These are phyloP conservation scores for Clupea harengus DNA, from an alignment of 2,113 vertebrate genomes.

Conservation along the genomic window DNA sequence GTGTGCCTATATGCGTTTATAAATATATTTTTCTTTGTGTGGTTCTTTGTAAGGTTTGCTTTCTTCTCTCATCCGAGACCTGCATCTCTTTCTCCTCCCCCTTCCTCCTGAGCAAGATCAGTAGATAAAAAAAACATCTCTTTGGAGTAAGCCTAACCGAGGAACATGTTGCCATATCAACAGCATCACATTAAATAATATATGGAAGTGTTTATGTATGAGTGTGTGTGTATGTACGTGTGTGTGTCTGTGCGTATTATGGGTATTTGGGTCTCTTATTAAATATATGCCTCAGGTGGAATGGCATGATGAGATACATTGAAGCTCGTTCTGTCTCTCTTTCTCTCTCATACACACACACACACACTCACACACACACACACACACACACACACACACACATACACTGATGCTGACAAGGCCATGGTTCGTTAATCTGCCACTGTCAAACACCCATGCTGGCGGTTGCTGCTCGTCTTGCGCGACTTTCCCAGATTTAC, in stretches of 20 bases:
- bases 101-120: neutral
- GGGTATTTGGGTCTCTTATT: slow-evolving; percentile 16
- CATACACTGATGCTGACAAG: slow-evolving; percentile 53
- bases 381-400: slow-evolving; percentile 30
- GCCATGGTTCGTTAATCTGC: slow-evolving; percentile 66
- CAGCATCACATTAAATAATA: neutral
- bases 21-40: neutral
- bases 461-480: slow-evolving; percentile 47
- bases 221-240: neutral
- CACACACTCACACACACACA: neutral
- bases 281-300: slow-evolving; percentile 3
- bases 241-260: slow-evolving; percentile 12
- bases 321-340: neutral
- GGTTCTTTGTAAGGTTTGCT: neutral
- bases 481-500: slow-evolving; percentile 54
- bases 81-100: neutral
- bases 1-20: neutral
- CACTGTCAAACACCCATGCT: slow-evolving; percentile 44
- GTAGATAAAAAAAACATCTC: neutral
- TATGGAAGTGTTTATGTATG: neutral
- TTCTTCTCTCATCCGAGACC: neutral
- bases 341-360: neutral
- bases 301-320: neutral
- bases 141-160: neutral
- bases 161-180: slow-evolving; percentile 1